A percentile compares a stretch with the other conserved stretches of the same genome.
Conservation (phyloP, 2,888 invertebrate species). For the Agrilus cyanescens region DNA sequence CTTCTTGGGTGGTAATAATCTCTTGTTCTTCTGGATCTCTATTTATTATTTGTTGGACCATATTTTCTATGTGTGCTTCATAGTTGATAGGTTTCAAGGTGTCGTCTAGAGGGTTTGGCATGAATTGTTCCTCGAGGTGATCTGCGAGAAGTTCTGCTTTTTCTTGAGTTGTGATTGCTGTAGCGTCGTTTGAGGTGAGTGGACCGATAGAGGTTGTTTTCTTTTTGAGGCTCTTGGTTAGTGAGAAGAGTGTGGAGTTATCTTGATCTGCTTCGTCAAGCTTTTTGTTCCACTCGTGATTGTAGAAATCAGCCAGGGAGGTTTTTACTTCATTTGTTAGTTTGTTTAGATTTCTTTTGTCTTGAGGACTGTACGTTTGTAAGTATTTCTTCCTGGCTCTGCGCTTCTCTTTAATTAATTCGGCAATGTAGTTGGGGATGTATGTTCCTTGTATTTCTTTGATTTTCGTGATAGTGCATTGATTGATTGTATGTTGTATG, state of each 20-base stretch:
- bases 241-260: not conserved
- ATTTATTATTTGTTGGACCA: no score
- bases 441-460: not conserved
- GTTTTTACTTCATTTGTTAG: conserved; percentile 1
- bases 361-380: conserved; percentile 1
- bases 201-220: not conserved
- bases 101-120: no score
- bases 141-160: conserved; percentile 1
- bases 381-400: conserved; percentile 2
- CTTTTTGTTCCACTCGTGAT: conserved; percentile 4
- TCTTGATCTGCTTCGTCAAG: conserved; percentile 2
- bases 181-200: not conserved
- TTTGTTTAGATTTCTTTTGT: conserved; percentile 5
- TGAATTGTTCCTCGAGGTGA: no score
- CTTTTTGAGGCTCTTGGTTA: not conserved
- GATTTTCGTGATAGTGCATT: no score
- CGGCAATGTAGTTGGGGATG: not conserved
- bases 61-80: no score
- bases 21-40: no score
- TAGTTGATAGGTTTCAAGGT: no score
- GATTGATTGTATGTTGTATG: no score
- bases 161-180: not conserved
- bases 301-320: not conserved
- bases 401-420: conserved; percentile 1
- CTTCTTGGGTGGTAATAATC: not conserved